Conservation (phyloP, 53 echinoderm and acorn worm species). For the Henricia sp. region DNA sequence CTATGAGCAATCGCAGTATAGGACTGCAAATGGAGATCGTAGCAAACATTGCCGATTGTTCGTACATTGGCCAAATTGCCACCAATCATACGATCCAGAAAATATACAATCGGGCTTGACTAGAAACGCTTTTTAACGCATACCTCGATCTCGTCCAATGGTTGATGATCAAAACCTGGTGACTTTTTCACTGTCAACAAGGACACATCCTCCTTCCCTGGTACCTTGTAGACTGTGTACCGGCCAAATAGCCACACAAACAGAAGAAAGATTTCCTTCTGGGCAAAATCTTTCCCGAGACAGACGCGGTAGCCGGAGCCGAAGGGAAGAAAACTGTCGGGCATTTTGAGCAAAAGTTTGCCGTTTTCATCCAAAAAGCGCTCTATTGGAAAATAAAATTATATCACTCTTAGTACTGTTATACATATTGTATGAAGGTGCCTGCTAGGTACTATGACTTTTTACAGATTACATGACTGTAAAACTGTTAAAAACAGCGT, state of each 20-base stretch:
- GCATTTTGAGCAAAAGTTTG: constrained; percentile 44
- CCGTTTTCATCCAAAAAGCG: constrained; percentile 76
- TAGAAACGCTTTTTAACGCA: constrained; percentile 38
- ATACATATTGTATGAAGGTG: not conserved
- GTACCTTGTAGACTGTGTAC: constrained; percentile 72
- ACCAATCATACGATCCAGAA: no score
- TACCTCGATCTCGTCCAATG: constrained; percentile 4
- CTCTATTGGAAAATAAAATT: constrained; percentile 42
- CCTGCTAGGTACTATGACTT: not conserved
- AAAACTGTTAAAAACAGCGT: no score
- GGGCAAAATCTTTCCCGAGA: constrained; percentile 80
- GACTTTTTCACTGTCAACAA: not conserved
- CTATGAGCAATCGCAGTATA: no score
- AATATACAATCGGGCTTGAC: no score
- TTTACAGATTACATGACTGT: no score
- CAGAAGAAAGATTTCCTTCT: constrained; percentile 80
- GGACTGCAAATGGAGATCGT: no score
- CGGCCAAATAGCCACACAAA: constrained; percentile 81
- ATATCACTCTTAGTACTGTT: not conserved
- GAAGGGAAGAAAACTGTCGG: constrained; percentile 77
- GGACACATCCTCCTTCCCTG: constrained; percentile 60
- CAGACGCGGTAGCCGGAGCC: constrained; percentile 79
- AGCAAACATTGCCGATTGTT: no score
- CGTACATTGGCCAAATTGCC: no score
- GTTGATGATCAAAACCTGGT: constrained; percentile 8